Base-by-base conservation (phyloP, 30 jellyfish, hydroid and myxozoan species). In the Turritopsis rubra region DNA sequence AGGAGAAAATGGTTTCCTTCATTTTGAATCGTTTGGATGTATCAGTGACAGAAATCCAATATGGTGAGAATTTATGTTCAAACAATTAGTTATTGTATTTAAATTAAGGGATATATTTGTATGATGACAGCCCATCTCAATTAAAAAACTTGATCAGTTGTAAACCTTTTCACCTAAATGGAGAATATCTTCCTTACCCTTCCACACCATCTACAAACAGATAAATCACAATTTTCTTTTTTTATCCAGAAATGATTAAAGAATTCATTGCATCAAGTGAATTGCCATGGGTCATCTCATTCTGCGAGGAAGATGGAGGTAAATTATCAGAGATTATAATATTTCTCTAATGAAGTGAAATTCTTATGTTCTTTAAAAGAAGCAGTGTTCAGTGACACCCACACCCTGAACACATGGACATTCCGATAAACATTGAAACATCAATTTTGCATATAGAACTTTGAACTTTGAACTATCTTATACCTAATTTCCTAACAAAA, bases 281-380 rank as follows among this genome's bases (percentile, higher is more conserved):
- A 26, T 73, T 88, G 28, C 98, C 98, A 53, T 92, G 98, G 98
- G 65, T 92, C 19, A 79, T 92, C 0, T 84, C 96, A 16, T 88
- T 92, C 60, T 92, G 98, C 75, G 81, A 90, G 31, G 96, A 93
- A 23, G 96, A 91, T 81, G 91, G 86, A 81, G 97, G 97, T 91
- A 90, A 66, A 3, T 41, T 3, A 41, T 41, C n/a, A n/a, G n/a
- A n/a, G n/a, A 41, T 5, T 13, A 41, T 41, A 13, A 41, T 13
- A 41, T 41, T 3, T 41, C 13, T 41, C 60, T 3, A 3, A 41
- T 41, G 5, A 13, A 41, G 60, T 41, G n/a, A n/a, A n/a, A n/a
- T n/a, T n/a, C n/a, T n/a, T n/a, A n/a, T n/a, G n/a, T n/a, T n/a
- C n/a, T n/a, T n/a, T n/a, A n/a, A n/a, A n/a, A n/a, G n/a, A n/a